Conservation (phyloP, 2,888 invertebrate species). For the Papilio demoleus region DNA sequence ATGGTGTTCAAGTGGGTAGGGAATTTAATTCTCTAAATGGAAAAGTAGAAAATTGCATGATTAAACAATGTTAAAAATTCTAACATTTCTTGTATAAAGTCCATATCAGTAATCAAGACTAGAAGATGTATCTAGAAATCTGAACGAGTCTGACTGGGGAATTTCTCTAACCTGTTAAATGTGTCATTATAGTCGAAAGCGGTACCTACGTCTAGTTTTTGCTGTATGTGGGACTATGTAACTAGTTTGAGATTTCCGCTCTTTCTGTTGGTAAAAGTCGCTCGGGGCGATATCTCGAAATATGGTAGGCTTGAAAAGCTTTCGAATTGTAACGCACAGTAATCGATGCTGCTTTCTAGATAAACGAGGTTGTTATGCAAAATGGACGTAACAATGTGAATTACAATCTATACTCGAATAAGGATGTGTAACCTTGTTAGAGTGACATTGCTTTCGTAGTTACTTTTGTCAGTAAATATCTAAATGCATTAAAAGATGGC, state of each 20-base stretch:
- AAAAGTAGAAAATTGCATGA: not conserved
- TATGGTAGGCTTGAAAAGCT: conserved; percentile 75
- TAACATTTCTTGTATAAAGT: not conserved
- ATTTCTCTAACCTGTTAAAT: conserved; percentile 79
- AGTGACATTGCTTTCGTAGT: no score
- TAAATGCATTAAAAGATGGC: no score
- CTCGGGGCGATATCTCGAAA: conserved; percentile 75
- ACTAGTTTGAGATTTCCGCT: conserved; percentile 73
- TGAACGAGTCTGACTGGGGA: conserved; percentile 47
- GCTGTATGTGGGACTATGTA: conserved; percentile 68
- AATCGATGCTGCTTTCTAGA: conserved; percentile 79
- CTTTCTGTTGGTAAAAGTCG: conserved; percentile 64
- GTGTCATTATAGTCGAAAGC: conserved; percentile 77
- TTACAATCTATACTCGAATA: conserved; percentile 59
- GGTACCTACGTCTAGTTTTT: conserved; percentile 74
- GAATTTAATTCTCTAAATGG: not conserved
- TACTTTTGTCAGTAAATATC: no score
- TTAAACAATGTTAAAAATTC: conserved; percentile 11
- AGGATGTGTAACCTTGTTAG: no score
- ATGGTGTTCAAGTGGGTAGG: not conserved
- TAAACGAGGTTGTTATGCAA: conserved; percentile 76
- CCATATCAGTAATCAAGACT: conserved; percentile 66
- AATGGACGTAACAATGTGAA: conserved; percentile 76
- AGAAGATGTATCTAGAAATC: conserved; percentile 71
- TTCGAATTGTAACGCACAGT: conserved; percentile 70